Evolutionary conservation across 2,797 vertebrate species (phyloP), one percentile per base, ranked within the genome.

Genomic region (Eurystomus glaucurus): DNA sequence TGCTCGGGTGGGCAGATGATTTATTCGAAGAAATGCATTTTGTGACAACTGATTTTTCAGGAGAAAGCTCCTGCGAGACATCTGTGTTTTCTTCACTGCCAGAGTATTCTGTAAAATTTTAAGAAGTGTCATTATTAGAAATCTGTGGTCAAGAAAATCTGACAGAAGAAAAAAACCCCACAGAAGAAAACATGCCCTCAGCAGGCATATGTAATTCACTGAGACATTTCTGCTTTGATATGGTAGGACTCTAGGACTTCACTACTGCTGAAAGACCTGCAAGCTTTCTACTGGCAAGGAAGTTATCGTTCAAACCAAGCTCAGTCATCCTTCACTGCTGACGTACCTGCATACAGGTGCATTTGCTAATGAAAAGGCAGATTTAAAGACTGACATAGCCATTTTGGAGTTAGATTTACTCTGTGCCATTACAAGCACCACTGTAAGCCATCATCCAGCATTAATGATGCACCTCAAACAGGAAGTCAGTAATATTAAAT

Each of bases 21-120:
- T 99, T 99, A 96, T 98, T 97, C 95, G 98, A 98, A 94, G 99
- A 98, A 97, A 98, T 97, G 98, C 98, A 99, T 98, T 98, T 99
- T 96, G 97, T 97, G 96, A 98, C 94, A 91, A 87, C 85, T 52
- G 97, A 52, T 75, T 98, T 98, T 87, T 98, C 97, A 91, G 97
- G 93, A 45, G 98, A 98, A 97, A 98, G 98, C 86, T 99, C 99
- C 91, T 97, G 98, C 9, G 97, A 98, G 75, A 96, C 75, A 96
- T 99, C 99, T 98, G 99, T 98, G 97, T 98, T 99, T 97, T 99
- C 99, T 97, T 99, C 99, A 98, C 97, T 98, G 96, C 99, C 99
- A 61, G 98, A 98, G 95, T 98, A 98, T 76, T 99, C 99, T 99
- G 96, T 20, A 95, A 97, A 57, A 82, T 69, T 21, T 2, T 11